Conservation (phyloP, 2,797 vertebrate species). For the Neostethus bicornis region DNA sequence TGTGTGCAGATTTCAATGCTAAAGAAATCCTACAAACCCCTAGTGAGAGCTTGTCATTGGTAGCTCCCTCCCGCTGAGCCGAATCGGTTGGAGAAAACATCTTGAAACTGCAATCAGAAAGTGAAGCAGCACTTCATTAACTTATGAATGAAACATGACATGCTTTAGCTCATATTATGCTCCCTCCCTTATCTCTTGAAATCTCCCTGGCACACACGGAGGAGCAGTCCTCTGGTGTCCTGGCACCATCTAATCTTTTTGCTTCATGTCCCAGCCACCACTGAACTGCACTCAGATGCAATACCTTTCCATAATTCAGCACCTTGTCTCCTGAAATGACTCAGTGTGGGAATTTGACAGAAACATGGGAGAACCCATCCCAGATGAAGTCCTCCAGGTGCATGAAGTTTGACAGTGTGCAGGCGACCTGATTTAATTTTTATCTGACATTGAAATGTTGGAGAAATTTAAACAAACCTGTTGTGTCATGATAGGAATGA, state of each 20-base stretch:
- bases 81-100: too few species aligned
- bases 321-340: too few species aligned
- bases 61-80: too few species aligned
- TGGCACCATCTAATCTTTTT: not conserved
- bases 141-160: not conserved
- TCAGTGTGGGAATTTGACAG: not conserved
- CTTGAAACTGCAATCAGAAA: too few species aligned
- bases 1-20: too few species aligned
- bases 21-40: too few species aligned
- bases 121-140: too few species aligned
- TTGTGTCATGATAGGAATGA: too few species aligned
- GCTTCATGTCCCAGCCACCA: not conserved
- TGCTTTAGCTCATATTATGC: not conserved
- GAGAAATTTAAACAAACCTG: too few species aligned
- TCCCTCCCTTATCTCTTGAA: not conserved
- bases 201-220: not conserved
- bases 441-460: not conserved
- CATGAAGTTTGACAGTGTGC: not conserved
- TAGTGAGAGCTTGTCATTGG: too few species aligned
- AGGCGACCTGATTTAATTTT: not conserved
- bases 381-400: not conserved
- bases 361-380: not conserved
- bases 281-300: not conserved
- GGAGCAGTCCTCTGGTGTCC: not conserved
- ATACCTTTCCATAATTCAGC: too few species aligned